These are phyloP conservation scores for Spilogale gracilis DNA, from an alignment of 2,113 vertebrate genomes.

Conservation along the genomic window DNA sequence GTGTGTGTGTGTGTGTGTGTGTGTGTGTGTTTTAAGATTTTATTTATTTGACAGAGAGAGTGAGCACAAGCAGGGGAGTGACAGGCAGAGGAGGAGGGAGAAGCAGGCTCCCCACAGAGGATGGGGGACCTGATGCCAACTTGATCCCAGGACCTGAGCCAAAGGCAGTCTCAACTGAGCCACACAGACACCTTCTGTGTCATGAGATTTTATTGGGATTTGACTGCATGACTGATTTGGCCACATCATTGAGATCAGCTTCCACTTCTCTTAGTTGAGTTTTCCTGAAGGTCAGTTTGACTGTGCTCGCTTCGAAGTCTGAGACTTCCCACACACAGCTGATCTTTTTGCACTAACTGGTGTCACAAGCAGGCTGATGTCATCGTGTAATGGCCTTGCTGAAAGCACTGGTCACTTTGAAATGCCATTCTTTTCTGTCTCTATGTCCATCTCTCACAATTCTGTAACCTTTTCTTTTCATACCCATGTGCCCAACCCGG, in stretches of 20 bases:
- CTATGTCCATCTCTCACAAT: not conserved
- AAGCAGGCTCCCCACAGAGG: too few species aligned
- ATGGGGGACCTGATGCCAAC: too few species aligned
- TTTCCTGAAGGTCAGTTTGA: not conserved
- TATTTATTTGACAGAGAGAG: too few species aligned
- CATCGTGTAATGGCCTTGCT: fast-evolving
- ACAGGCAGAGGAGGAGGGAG: too few species aligned
- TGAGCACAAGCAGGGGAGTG: too few species aligned
- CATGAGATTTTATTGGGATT: not conserved
- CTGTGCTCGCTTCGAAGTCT: not conserved
- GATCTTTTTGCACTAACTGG: not conserved
- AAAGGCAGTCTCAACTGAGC: too few species aligned
- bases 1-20: too few species aligned
- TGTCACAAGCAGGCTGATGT: not conserved
- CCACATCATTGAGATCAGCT: not conserved
- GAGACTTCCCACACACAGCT: not conserved
- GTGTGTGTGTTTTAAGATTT: too few species aligned
- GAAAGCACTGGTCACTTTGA: not conserved
- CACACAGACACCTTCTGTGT: too few species aligned
- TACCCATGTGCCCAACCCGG: not conserved
- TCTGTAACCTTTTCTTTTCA: not conserved
- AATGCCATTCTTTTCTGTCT: not conserved
- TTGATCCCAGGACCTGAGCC: too few species aligned
- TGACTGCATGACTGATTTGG: not conserved
- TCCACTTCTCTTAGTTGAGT: not conserved